phyloP scores from a whole-genome alignment of 2,888 invertebrate species.

The Drosophila conformis region DNA sequence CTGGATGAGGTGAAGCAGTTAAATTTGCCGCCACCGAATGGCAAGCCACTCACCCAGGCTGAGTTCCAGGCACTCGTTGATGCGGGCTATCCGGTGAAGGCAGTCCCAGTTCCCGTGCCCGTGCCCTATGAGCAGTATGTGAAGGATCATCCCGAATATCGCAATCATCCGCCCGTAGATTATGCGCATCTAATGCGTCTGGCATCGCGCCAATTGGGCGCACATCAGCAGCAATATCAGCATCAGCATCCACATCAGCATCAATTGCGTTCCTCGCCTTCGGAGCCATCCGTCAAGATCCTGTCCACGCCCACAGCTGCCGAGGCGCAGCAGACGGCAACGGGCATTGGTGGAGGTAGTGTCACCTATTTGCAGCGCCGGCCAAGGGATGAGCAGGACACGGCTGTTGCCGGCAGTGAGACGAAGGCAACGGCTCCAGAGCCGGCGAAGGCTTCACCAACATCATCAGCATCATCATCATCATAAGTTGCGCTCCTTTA shows the following conservation, averaged over 20 bases:
- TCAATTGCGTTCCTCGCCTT: constrained; percentile 48
- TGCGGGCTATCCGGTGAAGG: constrained; percentile 84
- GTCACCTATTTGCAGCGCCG: constrained; percentile 74
- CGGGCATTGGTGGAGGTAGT: constrained; percentile 74
- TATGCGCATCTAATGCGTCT: constrained; percentile 79
- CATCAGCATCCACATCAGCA: constrained; percentile 52
- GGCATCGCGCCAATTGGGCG: constrained; percentile 70
- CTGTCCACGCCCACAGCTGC: constrained; percentile 68
- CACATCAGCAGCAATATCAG: constrained; percentile 71
- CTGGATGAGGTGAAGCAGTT: constrained; percentile 80
- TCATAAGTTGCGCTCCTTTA: constrained; percentile 59
- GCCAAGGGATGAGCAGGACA: constrained; percentile 82
- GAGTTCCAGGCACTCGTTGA: constrained; percentile 85
- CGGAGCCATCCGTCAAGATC: constrained; percentile 79
- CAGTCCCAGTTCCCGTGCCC: constrained; percentile 84
- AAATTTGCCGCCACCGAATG: constrained; percentile 82
- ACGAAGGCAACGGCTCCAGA: constrained; percentile 56
- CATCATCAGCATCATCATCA: constrained; percentile 2
- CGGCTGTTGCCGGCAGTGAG: constrained; percentile 76
- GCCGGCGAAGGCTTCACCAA: constrained; percentile 40
- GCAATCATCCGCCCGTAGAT: constrained; percentile 78
- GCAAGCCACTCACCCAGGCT: constrained; percentile 83
- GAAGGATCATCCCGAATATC: constrained; percentile 83
- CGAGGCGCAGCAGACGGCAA: constrained; percentile 70
- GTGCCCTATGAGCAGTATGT: constrained; percentile 84